Base-by-base conservation (phyloP, 2,113 vertebrate genomes). In the Seriola aureovittata region DNA sequence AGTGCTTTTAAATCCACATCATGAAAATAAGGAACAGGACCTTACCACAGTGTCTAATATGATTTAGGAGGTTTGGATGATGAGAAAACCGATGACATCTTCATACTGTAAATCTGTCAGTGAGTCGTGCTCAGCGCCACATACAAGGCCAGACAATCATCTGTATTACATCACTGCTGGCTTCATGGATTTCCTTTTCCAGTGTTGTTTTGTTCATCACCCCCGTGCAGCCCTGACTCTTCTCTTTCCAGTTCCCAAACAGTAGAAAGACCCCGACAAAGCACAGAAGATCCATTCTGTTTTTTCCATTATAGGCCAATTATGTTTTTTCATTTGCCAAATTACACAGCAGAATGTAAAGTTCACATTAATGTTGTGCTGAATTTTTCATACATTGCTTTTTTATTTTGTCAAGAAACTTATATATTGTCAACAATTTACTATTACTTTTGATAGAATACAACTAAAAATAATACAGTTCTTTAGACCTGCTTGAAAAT, bases 111-210 rank as follows among this genome's bases (percentile, higher is more conserved):
- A 69, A 69, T 60, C 40, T 60, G 55, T 44, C 23, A n/a, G 36
- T 38, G 16, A 32, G 40, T 58, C 54, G 13, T 38, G 21, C 36
- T 29, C 57, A 36, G 9, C 55, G 25, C 29, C 12, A 8, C n/a
- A n/a, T 40, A 38, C 66, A 36, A 65, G 38, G 40, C 14, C 77
- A 64, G 14, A 9, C 40, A 50, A 25, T 57, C 48, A 58, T 66
- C 29, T 66, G 62, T 32, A 38, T 73, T 12, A 66, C 50, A 65
- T 72, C 62, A 58, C 52, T 14, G 50, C 60, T 29, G 34, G 48
- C 48, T 34, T 62, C 11, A 9, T n/a, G 55, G 34, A 12, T 52
- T n/a, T 65, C 38, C 23, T 34, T 62, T 71, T 40, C n/a, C 40
- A 32, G 38, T 32, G 23, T 71, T 38, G 21, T 48, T 57, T 32